Evolutionary conservation across 2,888 invertebrate genomes (phyloP).

Genomic region (Pyrrhosoma nymphula): DNA sequence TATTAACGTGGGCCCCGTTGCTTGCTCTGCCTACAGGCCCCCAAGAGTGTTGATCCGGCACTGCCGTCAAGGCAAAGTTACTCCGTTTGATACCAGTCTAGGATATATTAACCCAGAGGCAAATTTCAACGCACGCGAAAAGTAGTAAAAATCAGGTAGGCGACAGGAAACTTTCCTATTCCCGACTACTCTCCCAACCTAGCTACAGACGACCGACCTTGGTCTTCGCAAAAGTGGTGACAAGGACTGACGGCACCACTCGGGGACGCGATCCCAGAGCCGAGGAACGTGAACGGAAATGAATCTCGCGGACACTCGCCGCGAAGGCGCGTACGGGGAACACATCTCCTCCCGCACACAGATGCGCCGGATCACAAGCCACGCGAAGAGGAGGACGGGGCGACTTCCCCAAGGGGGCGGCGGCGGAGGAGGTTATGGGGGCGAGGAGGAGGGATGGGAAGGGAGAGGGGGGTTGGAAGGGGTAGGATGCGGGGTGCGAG

Average conservation of each 20-base stretch:
- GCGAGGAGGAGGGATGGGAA: not conserved
- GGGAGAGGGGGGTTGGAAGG: not conserved
- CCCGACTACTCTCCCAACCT: not conserved
- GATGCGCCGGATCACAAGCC: not conserved
- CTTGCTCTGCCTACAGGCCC: too few relatives aligned
- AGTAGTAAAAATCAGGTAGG: not conserved
- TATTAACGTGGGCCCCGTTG: too few relatives aligned
- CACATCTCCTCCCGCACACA: not conserved
- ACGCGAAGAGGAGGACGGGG: not conserved
- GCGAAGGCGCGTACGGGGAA: not conserved
- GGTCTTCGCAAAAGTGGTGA: not conserved
- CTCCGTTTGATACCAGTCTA: too few relatives aligned
- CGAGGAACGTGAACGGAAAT: conserved; percentile 3
- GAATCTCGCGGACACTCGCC: not conserved
- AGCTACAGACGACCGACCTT: not conserved
- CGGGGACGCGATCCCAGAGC: not conserved
- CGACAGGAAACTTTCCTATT: not conserved
- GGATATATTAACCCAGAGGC: too few relatives aligned
- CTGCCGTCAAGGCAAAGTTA: too few relatives aligned
- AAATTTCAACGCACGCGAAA: too few relatives aligned
- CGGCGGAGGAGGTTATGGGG: not conserved
- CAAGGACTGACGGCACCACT: not conserved
- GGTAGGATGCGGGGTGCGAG: not conserved
- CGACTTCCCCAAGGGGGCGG: not conserved
- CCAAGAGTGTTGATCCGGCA: too few relatives aligned